These are phyloP conservation scores for Microctenopoma steveboyesi DNA, from an alignment of 2,797 vertebrate genomes.

Conservation along the genomic window DNA sequence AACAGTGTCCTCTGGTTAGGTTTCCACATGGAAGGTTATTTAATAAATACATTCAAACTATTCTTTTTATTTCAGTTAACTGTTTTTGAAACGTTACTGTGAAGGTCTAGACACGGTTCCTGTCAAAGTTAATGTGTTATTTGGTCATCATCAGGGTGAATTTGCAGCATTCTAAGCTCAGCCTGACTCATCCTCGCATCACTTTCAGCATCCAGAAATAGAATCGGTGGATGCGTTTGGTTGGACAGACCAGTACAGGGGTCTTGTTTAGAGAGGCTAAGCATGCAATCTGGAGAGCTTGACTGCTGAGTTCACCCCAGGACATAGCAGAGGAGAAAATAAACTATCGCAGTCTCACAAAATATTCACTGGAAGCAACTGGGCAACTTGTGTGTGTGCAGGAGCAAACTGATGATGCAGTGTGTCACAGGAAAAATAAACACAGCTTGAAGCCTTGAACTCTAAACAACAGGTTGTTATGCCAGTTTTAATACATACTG, in stretches of 20 bases:
- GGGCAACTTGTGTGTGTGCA: conserved; percentile 26
- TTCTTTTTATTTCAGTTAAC: background rate
- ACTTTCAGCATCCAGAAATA: conserved; percentile 41
- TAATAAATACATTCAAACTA: background rate
- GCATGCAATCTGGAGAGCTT: conserved; percentile 40
- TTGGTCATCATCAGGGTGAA: conserved; percentile 2
- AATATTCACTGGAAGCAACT: conserved; percentile 49
- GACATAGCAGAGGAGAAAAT: conserved; percentile 64
- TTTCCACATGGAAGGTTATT: conserved; percentile 29
- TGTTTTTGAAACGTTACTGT: conserved; percentile 6
- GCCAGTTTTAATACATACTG: conserved; percentile 42
- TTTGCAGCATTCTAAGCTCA: conserved; percentile 20
- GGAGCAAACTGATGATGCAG: conserved; percentile 43
- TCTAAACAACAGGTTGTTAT: conserved; percentile 39
- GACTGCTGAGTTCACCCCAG: conserved; percentile 58
- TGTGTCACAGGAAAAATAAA: conserved; percentile 62
- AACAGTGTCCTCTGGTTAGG: conserved; percentile 45
- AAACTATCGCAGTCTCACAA: conserved; percentile 65
- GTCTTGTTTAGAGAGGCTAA: conserved; percentile 48
- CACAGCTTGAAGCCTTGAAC: conserved; percentile 55
- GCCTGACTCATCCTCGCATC: conserved; percentile 26
- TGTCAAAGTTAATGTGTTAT: background rate
- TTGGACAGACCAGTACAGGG: conserved; percentile 29
- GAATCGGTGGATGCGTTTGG: conserved; percentile 24
- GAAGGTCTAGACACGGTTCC: background rate